Percentiles rank a stretch among this genome's conserved stretches.
Conservation (phyloP, 2,113 vertebrate species). For the Noctilio leporinus region DNA sequence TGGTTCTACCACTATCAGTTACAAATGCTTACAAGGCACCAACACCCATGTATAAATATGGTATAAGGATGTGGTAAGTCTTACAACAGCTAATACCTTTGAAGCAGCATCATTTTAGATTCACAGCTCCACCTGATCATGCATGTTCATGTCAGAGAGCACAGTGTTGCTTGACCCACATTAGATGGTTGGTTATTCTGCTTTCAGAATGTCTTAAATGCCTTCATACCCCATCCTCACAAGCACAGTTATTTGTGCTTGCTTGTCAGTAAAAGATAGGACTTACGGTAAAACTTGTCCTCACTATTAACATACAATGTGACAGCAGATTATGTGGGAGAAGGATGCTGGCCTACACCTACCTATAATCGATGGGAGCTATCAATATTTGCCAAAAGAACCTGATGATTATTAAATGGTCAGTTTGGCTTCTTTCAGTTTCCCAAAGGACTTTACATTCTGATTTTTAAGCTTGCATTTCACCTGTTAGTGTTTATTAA, state of each 20-base stretch:
- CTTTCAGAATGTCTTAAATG: not conserved
- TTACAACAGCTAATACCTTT: not conserved
- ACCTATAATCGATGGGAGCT: not conserved
- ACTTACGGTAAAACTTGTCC: not conserved
- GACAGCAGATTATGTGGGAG: not conserved
- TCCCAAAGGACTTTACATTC: not conserved
- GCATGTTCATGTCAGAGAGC: not conserved
- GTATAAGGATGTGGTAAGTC: no score
- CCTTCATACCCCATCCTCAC: not conserved
- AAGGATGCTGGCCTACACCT: not conserved
- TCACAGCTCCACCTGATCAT: not conserved
- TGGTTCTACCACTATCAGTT: not conserved
- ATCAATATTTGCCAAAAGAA: not conserved
- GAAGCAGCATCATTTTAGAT: not conserved
- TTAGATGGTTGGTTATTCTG: not conserved
- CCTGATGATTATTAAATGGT: not conserved
- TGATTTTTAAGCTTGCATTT: not conserved
- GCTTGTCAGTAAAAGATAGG: not conserved
- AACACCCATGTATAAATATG: not conserved
- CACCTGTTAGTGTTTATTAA: not conserved
- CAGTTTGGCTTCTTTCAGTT: not conserved
- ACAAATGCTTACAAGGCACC: not conserved
- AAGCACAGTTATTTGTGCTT: not conserved
- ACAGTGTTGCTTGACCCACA: not conserved
- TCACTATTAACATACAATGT: not conserved